Base-by-base conservation (phyloP, 2,113 vertebrate genomes). In the Nematolebias whitei region DNA sequence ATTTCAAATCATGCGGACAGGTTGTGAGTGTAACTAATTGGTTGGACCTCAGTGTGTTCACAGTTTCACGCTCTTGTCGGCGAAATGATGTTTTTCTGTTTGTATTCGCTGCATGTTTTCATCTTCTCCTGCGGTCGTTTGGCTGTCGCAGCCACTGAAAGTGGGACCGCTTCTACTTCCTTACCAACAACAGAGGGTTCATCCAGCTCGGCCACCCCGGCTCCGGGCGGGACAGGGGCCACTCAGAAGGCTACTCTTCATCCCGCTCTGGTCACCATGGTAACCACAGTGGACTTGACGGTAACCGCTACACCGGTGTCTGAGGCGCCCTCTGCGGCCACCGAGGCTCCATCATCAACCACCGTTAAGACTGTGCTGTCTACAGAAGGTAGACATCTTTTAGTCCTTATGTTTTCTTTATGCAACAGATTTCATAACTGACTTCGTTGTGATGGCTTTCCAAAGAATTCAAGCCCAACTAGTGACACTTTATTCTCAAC, bases 21-120 rank as follows among this genome's bases (percentile, higher is more conserved):
- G 24, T 32, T 44, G 15, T 44, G 5, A n/a, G 14, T n/a, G 14
- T 44, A n/a, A 3, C 32, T 35, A 10, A 8, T 10, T 8, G 32
- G 5, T 35, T 35, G 9, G 15, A 18, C 14, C 16, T n/a, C 6
- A 16, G 5, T 44, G 14, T 44, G 40, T 15, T 13, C 12, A 15
- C 15, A 0, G 15, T 15, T n/a, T 0, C 12, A 71, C 76, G 63
- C 19, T 15, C 41, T 3, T 35, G 8, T 19, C 61, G 62, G 70
- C 2, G 50, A 74, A 22, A 88, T 91, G 90, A 63, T 38, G 45
- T n/a, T 11, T 39, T 47, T 6, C 20, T 56, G 11, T 22, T 63
- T 59, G 43, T 52, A 18, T 63, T 59, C 18, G 12, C 0, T 74
- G 44, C 49, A 19, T 1, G 19, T 82, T 12, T 45, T 62, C 32